A percentile compares a stretch with the other conserved stretches of the same genome.
Evolutionary conservation across 1,140 invertebrate genomes (phyloP).

Genomic region (Drosophila sp.): DNA sequence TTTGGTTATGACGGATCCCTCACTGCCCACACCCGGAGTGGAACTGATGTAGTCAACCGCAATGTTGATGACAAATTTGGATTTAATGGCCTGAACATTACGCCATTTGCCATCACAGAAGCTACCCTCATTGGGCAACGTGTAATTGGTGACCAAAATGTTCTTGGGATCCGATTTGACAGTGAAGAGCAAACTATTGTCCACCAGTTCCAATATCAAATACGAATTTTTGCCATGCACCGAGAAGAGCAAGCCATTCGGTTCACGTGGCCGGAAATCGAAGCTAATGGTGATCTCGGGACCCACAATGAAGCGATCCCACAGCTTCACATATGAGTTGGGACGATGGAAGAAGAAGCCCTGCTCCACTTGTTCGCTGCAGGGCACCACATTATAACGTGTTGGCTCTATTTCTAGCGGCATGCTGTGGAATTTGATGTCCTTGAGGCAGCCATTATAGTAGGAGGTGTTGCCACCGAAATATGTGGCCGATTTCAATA

Average conservation of each 20-base stretch:
- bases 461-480: conserved; percentile 79
- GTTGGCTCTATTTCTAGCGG: conserved; percentile 85
- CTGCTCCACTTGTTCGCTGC: conserved; percentile 91
- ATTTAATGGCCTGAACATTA: conserved; percentile 82
- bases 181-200: conserved; percentile 91
- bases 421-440: conserved; percentile 89
- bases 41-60: conserved; percentile 72
- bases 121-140: conserved; percentile 87
- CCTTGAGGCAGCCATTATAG: conserved; percentile 94
- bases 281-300: conserved; percentile 91
- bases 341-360: conserved; percentile 93
- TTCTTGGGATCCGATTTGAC: conserved; percentile 93
- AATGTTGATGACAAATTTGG: conserved; percentile 74
- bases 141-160: conserved; percentile 88
- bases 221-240: conserved; percentile 93
- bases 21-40: conserved; percentile 85
- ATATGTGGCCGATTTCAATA: conserved; percentile 45
- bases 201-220: conserved; percentile 93
- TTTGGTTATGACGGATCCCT: conserved; percentile 88
- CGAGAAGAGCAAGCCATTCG: conserved; percentile 91
- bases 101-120: conserved; percentile 98
- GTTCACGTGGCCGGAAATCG: conserved; percentile 93
- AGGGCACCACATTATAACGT: conserved; percentile 88
- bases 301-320: conserved; percentile 91
- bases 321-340: conserved; percentile 83